Conservation (phyloP, 2,888 invertebrate species). For the Pyrgus malvae region DNA sequence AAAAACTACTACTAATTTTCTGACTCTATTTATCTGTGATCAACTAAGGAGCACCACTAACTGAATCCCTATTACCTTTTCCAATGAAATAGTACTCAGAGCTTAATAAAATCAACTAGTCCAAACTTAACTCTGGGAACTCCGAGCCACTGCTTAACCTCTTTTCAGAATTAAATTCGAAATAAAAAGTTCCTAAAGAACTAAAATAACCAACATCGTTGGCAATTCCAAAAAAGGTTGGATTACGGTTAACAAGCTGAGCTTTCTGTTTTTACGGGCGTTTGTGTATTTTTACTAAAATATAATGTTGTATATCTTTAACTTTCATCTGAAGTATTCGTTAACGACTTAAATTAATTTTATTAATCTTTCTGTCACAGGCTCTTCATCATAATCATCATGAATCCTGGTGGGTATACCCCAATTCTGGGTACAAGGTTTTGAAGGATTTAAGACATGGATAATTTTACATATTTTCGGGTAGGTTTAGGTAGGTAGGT, state of each 20-base stretch:
- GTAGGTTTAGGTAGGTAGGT: too few relatives aligned
- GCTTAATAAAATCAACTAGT: constrained; percentile 8
- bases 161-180: constrained; percentile 20
- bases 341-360: too few relatives aligned
- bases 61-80: background rate
- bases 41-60: background rate
- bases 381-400: too few relatives aligned
- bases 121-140: background rate
- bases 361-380: too few relatives aligned
- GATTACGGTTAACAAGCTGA: constrained; percentile 10
- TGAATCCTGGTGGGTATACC: too few relatives aligned
- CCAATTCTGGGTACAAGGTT: too few relatives aligned
- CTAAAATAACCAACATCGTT: constrained; percentile 11
- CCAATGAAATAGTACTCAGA: background rate
- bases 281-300: background rate
- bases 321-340: too few relatives aligned
- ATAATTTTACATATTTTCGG: too few relatives aligned
- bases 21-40: too few relatives aligned
- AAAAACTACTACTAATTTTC: too few relatives aligned
- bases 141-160: constrained; percentile 4
- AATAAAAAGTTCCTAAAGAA: constrained; percentile 18
- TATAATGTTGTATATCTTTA: too few relatives aligned
- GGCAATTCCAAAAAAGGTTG: constrained; percentile 6
- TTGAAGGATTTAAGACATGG: too few relatives aligned
- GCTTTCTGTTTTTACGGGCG: background rate